These are phyloP conservation scores for Patella ulyssiponensis DNA, from an alignment of 2,888 invertebrate species.

Conservation along the genomic window DNA sequence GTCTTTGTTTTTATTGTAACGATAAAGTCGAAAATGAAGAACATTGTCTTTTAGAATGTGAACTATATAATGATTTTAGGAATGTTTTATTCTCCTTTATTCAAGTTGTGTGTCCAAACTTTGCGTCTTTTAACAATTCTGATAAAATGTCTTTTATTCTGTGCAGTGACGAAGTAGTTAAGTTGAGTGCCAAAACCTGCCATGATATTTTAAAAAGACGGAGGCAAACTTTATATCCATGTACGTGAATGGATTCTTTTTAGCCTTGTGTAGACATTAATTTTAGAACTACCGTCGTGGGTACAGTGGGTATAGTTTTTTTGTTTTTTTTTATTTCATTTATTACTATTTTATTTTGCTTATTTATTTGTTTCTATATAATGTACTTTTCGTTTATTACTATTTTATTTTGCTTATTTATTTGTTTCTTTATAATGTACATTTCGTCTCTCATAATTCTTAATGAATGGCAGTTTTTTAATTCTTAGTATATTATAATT, in stretches of 20 bases:
- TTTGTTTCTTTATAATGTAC: not conserved
- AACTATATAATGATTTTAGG: not conserved
- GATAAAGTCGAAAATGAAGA: not conserved
- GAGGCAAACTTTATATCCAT: not conserved
- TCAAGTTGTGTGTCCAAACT: not conserved
- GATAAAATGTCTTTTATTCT: constrained; percentile 2
- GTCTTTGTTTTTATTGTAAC: not conserved
- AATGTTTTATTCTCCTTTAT: not conserved
- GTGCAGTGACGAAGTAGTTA: not conserved
- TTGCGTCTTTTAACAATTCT: not conserved
- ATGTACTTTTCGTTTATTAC: not conserved
- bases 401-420: not conserved
- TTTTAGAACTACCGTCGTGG: not conserved
- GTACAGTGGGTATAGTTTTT: not conserved
- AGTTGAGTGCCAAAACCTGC: not conserved
- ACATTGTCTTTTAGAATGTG: not conserved
- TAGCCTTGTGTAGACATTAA: no score
- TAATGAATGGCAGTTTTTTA: not conserved
- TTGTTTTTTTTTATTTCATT: not conserved
- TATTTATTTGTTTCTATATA: not conserved
- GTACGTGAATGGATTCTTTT: not conserved
- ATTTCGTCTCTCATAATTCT: constrained; percentile 1
- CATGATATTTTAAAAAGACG: not conserved
- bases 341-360: not conserved
- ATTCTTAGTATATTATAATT: no score